Evolutionary conservation across 1,140 invertebrate genomes (phyloP).

Genomic region (Temnothorax longispinosus): DNA sequence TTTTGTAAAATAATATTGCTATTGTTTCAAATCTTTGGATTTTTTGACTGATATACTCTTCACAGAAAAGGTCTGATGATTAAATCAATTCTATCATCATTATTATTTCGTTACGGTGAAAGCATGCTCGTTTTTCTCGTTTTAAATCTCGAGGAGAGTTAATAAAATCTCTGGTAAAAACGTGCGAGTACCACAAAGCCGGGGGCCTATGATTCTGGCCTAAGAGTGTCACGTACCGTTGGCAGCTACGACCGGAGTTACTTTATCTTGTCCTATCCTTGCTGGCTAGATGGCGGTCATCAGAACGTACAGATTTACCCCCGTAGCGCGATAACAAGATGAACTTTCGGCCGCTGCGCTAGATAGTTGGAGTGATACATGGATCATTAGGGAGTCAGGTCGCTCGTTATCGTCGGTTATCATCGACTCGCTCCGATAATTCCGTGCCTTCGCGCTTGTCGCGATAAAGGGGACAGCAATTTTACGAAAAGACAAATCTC

Average conservation of each 20-base stretch:
- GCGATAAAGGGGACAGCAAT: background rate
- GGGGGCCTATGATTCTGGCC: background rate
- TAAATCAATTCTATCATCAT: background rate
- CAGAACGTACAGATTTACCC: constrained; percentile 47
- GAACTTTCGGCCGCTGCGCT: constrained; percentile 60
- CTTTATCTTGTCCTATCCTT: constrained; percentile 52
- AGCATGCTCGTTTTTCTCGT: background rate
- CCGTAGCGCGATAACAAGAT: constrained; percentile 62
- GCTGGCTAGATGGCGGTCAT: constrained; percentile 41
- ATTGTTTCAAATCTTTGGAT: background rate
- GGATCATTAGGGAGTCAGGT: constrained; percentile 64
- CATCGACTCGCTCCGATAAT: constrained; percentile 61
- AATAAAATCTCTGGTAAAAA: constrained; percentile 35
- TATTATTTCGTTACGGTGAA: constrained; percentile 10
- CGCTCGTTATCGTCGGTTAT: constrained; percentile 55
- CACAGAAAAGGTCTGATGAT: background rate
- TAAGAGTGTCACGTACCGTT: constrained; percentile 36
- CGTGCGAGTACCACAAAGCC: background rate
- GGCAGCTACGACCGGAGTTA: background rate
- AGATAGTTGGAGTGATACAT: constrained; percentile 68
- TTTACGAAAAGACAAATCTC: constrained; percentile 7
- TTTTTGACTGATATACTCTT: background rate
- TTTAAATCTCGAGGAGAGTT: background rate
- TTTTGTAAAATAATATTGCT: background rate
- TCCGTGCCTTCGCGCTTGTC: background rate